Evolutionary conservation across 2,888 invertebrate genomes (phyloP), one percentile per base, ranked within the genome.

Genomic region (Horisme vitalbata): DNA sequence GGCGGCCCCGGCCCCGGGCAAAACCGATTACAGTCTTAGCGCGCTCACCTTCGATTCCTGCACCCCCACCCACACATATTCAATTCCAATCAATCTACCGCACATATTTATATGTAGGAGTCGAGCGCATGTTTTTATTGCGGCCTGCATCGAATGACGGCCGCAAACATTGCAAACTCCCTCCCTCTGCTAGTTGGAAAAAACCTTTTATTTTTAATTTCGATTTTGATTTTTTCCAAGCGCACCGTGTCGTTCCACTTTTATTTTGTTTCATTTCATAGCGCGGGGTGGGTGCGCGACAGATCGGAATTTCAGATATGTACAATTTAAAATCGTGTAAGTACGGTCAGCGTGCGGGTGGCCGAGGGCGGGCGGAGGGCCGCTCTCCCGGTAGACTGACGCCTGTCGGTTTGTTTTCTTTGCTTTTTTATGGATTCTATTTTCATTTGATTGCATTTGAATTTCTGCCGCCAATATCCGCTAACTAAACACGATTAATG

Each of bases 401-500:
- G 89, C 81, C 87, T 89, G 89, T 87, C 87, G 77, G 79, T 80
- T 85, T 86, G 83, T 88, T 87, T 88, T 80, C 87, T 89, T 87
- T 87, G 78, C 79, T 85, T 87, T 87, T 89, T 87, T 82, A 79
- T 82, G 70, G 81, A 86, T 87, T 84, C 87, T 89, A 88, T 89
- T 89, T 89, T 88, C 85, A 87, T 90, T 88, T 89, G 88, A 89
- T 88, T 89, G 89, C 87, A 89, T 89, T 87, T 88, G 86, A 88
- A 88, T 88, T 89, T 90, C 84, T 86, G 78, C 83, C 85, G 86
- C 85, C 89, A 83, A 90, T 90, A 90, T 89, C 88, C 86, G 84
- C 85, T 90, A 88, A 89, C 90, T 90, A 90, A 90, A 90, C 90
- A 90, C 89, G 90, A 90, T 90, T 90, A 90, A 89, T 90, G 88